phyloP scores from a whole-genome alignment of 1,140 invertebrate genomes.

The Zaprionus lachaisei region DNA sequence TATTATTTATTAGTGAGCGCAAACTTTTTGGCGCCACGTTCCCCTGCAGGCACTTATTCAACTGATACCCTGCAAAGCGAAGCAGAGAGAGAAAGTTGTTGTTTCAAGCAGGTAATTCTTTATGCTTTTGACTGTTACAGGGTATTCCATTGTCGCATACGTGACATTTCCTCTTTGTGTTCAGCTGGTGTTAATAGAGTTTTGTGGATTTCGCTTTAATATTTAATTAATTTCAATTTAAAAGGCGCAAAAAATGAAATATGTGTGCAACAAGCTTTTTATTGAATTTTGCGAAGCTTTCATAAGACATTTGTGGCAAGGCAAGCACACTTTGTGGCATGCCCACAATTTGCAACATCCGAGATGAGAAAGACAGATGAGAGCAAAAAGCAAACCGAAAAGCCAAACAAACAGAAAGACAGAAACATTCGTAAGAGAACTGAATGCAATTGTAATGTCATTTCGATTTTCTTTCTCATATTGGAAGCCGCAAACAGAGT shows the following conservation, averaged over 20 bases:
- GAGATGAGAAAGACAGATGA: not conserved
- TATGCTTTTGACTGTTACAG: not conserved
- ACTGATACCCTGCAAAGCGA: not conserved
- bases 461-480: constrained; percentile 36
- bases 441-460: constrained; percentile 40
- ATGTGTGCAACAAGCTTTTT: constrained; percentile 20
- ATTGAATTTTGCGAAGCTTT: constrained; percentile 39
- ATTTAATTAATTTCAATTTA: constrained; percentile 50
- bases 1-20: constrained; percentile 64
- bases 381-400: constrained; percentile 1
- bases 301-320: constrained; percentile 22
- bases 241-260: constrained; percentile 13
- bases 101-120: not conserved
- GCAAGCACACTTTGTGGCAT: constrained; percentile 34
- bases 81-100: not conserved
- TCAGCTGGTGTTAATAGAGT: constrained; percentile 51
- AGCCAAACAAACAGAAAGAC: constrained; percentile 11
- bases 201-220: constrained; percentile 55
- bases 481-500: constrained; percentile 48
- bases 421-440: constrained; percentile 15
- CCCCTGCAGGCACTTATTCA: not conserved
- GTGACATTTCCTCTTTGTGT: too few relatives aligned
- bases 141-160: not conserved
- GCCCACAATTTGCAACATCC: not conserved
- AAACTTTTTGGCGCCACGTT: constrained; percentile 34